Evolutionary conservation across 2,113 vertebrate genomes (phyloP).

Genomic region (Triplophysa dalaica): DNA sequence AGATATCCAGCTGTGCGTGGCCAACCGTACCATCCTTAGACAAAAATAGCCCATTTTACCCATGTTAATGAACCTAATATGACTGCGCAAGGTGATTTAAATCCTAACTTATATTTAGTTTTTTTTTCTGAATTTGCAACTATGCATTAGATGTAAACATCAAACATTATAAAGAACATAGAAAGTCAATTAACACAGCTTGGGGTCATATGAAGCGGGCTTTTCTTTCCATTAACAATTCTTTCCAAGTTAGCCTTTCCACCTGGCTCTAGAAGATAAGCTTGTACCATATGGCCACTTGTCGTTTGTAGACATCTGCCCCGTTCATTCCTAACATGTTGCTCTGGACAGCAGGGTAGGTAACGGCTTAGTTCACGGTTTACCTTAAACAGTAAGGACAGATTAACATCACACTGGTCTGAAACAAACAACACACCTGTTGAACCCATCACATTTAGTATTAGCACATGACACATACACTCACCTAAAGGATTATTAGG

Average conservation of each 20-base stretch:
- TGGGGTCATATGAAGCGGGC: neutral
- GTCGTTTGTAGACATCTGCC: slow-evolving; percentile 29
- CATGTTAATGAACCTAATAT: no score
- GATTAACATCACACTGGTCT: neutral
- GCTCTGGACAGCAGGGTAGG: neutral
- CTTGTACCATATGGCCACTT: slow-evolving; percentile 36
- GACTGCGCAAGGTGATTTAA: no score
- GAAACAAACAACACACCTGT: neutral
- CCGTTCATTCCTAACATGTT: slow-evolving; percentile 11
- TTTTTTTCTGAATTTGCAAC: neutral
- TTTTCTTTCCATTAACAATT: slow-evolving; percentile 8
- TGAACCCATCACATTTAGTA: neutral
- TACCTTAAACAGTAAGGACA: slow-evolving; percentile 12
- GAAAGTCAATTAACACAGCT: neutral
- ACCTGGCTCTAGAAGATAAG: slow-evolving; percentile 22
- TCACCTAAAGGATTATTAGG: no score
- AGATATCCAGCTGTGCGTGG: neutral
- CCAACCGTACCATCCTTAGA: neutral
- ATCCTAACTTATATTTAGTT: no score
- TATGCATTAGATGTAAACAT: no score
- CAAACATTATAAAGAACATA: neutral
- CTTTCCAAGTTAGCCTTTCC: slow-evolving; percentile 17
- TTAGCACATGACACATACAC: neutral
- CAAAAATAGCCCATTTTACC: no score
- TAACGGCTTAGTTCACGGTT: neutral